These are phyloP conservation scores for Melanotaenia trifasciata DNA, from an alignment of 2,797 vertebrate species.

Conservation along the genomic window DNA sequence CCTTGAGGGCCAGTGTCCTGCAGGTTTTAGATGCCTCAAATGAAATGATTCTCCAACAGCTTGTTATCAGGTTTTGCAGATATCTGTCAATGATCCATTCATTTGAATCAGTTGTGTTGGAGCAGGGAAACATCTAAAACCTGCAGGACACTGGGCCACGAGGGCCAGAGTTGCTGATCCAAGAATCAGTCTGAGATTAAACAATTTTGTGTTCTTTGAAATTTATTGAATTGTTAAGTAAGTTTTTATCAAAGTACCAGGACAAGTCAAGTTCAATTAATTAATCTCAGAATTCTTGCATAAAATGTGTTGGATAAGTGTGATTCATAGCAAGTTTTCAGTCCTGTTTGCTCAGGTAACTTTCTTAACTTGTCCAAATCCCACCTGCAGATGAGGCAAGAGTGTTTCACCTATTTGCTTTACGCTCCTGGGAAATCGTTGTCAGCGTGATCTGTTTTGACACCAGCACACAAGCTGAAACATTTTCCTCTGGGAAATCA, in stretches of 20 bases:
- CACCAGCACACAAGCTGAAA: constrained; percentile 35
- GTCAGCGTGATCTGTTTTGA: constrained; percentile 48
- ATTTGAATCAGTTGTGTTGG: background rate
- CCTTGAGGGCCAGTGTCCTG: background rate
- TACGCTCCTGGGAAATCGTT: constrained; percentile 29
- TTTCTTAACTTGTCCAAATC: background rate
- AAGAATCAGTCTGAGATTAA: background rate
- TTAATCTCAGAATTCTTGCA: too few species aligned
- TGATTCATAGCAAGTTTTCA: background rate
- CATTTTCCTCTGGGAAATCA: constrained; percentile 61
- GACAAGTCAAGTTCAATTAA: too few species aligned
- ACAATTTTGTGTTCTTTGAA: background rate
- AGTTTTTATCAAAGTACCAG: background rate
- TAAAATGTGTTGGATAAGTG: background rate
- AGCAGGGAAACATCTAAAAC: background rate
- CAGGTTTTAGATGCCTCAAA: background rate
- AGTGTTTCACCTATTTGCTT: constrained; percentile 20
- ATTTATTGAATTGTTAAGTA: background rate
- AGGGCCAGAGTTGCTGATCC: background rate
- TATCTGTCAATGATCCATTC: background rate
- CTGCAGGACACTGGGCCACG: background rate
- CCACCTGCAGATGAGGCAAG: constrained; percentile 7
- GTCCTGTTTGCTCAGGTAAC: background rate
- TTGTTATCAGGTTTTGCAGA: too few species aligned
- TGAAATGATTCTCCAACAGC: background rate